Evolutionary conservation across 2,113 vertebrate species (phyloP), one percentile per base, ranked within the genome.

Genomic region (Elephantulus edwardii): DNA sequence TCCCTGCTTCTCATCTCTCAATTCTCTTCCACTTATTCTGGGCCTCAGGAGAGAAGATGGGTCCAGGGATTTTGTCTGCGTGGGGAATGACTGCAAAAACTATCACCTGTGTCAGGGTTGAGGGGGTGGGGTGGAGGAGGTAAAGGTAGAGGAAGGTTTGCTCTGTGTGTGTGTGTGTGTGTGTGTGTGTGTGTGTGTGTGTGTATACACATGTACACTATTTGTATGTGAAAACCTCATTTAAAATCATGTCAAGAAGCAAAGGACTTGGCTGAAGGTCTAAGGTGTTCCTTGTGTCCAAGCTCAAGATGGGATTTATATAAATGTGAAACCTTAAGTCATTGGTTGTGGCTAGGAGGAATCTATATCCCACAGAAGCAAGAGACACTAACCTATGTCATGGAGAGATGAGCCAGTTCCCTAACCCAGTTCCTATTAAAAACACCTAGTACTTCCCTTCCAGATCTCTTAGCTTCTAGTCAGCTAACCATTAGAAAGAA

Each of bases 381-480:
- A 92, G 66, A 88, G n/a, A 94, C 40, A 62, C 30, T 71, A 92
- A 68, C 46, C n/a, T 35, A 48, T 13, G 20, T 72, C 35, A 62
- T 20, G 46, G 92, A 91, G 64, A 89, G 46, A 86, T 44, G 72
- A 79, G 75, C 46, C 78, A 52, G 58, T 54, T 30, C 72, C 88
- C 1, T 7, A 48, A 30, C 62, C 38, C 44, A 75, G 62, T 56
- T 91, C 46, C 82, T 92, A 88, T 42, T n/a, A 71, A 26, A 81
- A 70, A 89, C 48, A 93, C 75, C 91, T 28, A 83, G 72, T 24
- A 80, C 68, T 81, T 83, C 58, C 89, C 85, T 80, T 92, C 77
- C 38, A 68, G 82, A 77, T 86, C 79, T 79, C 56, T 90, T 62
- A 90, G 90, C 87, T 93, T 93, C 92, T 94, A 89, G 89, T 30